phyloP scores from a whole-genome alignment of 2,113 vertebrate genomes.

The Pseudois nayaur region DNA sequence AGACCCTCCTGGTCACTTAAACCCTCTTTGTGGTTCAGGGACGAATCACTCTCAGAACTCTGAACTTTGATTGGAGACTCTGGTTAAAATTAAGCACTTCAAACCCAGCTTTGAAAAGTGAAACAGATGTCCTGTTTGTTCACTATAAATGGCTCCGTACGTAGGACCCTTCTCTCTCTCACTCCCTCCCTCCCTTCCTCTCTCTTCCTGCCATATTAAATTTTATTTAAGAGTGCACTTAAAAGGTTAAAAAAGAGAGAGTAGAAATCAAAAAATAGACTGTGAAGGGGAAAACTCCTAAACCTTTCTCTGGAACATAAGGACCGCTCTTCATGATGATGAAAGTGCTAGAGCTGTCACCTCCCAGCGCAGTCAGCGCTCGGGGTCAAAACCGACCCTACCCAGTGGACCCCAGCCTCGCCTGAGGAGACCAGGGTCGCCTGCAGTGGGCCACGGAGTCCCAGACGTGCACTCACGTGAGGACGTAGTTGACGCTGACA shows the following conservation, averaged over 20 bases:
- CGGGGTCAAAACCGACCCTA: fast-evolving
- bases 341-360: conserved; percentile 53
- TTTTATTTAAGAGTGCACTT: conserved; percentile 79
- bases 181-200: background rate
- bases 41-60: conserved; percentile 75
- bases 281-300: conserved; percentile 68
- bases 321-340: conserved; percentile 67
- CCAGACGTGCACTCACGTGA: conserved; percentile 89
- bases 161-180: conserved; percentile 1
- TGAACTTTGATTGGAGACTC: conserved; percentile 82
- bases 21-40: conserved; percentile 67
- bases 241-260: conserved; percentile 38
- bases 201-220: conserved; percentile 73
- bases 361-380: background rate
- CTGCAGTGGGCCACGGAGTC: background rate
- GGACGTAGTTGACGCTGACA: conserved; percentile 99
- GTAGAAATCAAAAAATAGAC: conserved; percentile 53
- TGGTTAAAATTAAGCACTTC: conserved; percentile 89
- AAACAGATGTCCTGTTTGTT: conserved; percentile 88
- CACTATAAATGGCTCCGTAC: conserved; percentile 82
- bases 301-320: conserved; percentile 65
- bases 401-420: background rate
- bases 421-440: background rate
- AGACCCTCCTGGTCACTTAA: conserved; percentile 72
- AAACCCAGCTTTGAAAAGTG: conserved; percentile 85